A percentile compares a stretch with the other conserved stretches of the same genome.
These are phyloP conservation scores for Drosophila nebulosa DNA, from an alignment of 1,140 invertebrate genomes.

Conservation along the genomic window DNA sequence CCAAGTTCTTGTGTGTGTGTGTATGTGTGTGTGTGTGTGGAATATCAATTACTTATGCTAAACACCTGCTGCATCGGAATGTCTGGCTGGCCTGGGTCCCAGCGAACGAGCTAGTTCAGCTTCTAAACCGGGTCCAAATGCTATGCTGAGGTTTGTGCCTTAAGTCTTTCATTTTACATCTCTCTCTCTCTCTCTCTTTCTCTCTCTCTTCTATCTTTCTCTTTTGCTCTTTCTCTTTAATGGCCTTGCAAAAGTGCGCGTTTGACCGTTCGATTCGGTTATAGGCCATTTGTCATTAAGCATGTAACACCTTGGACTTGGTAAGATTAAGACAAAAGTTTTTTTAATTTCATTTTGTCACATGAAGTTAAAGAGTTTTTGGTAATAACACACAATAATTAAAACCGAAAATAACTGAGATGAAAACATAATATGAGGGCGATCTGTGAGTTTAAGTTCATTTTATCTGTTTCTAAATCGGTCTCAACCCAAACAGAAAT, in stretches of 20 bases:
- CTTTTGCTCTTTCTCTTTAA: slow-evolving; percentile 30
- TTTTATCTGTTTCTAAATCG: too few relatives aligned
- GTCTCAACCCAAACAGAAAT: too few relatives aligned
- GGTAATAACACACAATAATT: too few relatives aligned
- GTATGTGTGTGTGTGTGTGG: slow-evolving; percentile 66
- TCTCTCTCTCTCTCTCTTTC: neutral
- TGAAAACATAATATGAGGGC: too few relatives aligned
- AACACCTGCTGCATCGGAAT: slow-evolving; percentile 81
- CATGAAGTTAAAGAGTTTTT: too few relatives aligned
- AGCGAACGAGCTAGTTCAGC: slow-evolving; percentile 34
- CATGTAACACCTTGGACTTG: neutral
- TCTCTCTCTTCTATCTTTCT: neutral
- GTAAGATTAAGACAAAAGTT: too few relatives aligned
- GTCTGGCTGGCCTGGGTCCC: slow-evolving; percentile 49
- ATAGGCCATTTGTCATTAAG: neutral
- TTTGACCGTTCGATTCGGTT: slow-evolving; percentile 3
- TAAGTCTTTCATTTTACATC: slow-evolving; percentile 66
- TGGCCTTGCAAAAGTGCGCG: slow-evolving; percentile 41
- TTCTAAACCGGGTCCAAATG: slow-evolving; percentile 74
- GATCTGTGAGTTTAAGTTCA: too few relatives aligned
- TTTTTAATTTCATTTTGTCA: too few relatives aligned
- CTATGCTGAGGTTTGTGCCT: slow-evolving; percentile 57
- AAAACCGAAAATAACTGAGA: too few relatives aligned
- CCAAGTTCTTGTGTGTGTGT: slow-evolving; percentile 5
- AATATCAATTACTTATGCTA: slow-evolving; percentile 81